These are phyloP conservation scores for Pygoscelis adeliae DNA, from an alignment of 2,113 vertebrate genomes.

Conservation along the genomic window DNA sequence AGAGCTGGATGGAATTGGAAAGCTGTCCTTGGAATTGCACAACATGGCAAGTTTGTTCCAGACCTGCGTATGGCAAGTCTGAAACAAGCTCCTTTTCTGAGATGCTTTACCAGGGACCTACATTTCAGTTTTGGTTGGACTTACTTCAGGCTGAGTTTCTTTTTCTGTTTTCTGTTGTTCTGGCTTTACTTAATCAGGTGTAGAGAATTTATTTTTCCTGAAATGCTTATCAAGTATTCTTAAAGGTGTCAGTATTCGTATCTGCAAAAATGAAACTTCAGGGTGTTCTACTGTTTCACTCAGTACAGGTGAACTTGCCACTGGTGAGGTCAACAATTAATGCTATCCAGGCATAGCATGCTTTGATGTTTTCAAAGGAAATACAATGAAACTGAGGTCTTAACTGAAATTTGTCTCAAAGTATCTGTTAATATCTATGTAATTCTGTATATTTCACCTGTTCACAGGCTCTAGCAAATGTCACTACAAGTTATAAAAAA, in stretches of 20 bases:
- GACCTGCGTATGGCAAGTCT: constrained; percentile 15
- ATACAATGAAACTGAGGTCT: constrained; percentile 41
- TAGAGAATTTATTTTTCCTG: constrained; percentile 39
- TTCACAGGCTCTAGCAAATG: constrained; percentile 22
- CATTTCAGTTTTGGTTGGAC: neutral
- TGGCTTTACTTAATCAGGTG: constrained; percentile 27
- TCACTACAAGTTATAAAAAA: neutral
- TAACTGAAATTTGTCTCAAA: constrained; percentile 57
- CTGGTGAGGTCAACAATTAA: constrained; percentile 65
- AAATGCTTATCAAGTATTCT: constrained; percentile 27
- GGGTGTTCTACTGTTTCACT: constrained; percentile 42
- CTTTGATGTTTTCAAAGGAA: constrained; percentile 67
- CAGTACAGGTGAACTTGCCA: constrained; percentile 19
- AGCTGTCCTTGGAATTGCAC: constrained; percentile 56
- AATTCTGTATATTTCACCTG: constrained; percentile 45
- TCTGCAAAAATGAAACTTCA: constrained; percentile 61
- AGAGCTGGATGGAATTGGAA: constrained; percentile 27
- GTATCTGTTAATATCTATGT: constrained; percentile 35
- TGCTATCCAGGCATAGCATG: constrained; percentile 40
- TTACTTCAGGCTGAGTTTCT: neutral
- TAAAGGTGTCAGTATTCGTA: constrained; percentile 13
- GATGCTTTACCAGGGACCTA: constrained; percentile 22
- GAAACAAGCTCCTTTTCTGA: constrained; percentile 18
- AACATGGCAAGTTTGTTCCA: neutral
- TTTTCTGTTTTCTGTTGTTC: neutral